Evolutionary conservation across 2,888 invertebrate genomes (phyloP).

Genomic region (Drosophila anomalata): DNA sequence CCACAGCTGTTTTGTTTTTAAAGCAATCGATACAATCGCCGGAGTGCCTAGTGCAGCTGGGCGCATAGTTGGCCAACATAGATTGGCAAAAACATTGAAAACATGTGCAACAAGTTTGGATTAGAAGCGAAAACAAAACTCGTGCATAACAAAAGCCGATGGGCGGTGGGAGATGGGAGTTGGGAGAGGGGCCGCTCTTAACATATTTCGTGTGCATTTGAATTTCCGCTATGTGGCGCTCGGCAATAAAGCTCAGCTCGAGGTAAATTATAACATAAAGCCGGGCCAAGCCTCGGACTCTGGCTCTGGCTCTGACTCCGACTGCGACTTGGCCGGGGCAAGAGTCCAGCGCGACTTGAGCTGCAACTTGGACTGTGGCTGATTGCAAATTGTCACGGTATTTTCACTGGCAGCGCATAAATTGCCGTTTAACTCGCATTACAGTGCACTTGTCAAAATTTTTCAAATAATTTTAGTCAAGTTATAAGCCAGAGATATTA

Average conservation of each 20-base stretch:
- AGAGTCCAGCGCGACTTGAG: conserved; percentile 20
- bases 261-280: conserved; percentile 76
- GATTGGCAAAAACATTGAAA: conserved; percentile 70
- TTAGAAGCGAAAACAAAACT: conserved; percentile 65
- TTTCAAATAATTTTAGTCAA: not conserved
- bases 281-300: conserved; percentile 28
- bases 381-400: conserved; percentile 80
- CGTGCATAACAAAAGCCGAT: conserved; percentile 65
- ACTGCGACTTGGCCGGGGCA: conserved; percentile 18
- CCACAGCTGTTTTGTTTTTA: conserved; percentile 31
- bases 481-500: no score
- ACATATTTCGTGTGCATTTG: conserved; percentile 76
- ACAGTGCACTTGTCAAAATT: conserved; percentile 26
- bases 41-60: conserved; percentile 62
- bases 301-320: not conserved
- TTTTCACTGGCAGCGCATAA: conserved; percentile 76
- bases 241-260: conserved; percentile 68
- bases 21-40: conserved; percentile 64
- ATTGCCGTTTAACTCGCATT: conserved; percentile 74
- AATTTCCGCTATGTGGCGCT: conserved; percentile 74
- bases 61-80: conserved; percentile 56
- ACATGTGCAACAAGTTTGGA: conserved; percentile 53
- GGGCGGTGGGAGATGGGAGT: conserved; percentile 8
- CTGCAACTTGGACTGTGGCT: conserved; percentile 50
- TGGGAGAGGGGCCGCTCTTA: conserved; percentile 28